Percentiles rank a stretch among this genome's conserved stretches.
phyloP scores from a whole-genome alignment of 2,113 vertebrate species.

The Phylloscopus trochiloides region DNA sequence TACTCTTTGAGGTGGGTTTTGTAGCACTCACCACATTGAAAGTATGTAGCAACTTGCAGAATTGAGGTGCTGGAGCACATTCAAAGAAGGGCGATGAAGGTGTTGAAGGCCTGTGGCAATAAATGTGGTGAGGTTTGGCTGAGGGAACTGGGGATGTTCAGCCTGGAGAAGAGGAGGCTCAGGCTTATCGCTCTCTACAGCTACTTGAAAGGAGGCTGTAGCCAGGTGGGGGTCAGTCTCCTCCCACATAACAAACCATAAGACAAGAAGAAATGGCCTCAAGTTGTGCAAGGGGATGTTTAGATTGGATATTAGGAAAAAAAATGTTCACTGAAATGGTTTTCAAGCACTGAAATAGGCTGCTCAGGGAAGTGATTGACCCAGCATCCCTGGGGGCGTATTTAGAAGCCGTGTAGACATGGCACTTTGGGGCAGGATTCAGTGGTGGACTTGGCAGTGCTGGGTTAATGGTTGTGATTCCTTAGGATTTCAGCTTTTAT shows the following conservation, averaged over 20 bases:
- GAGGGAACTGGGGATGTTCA: neutral
- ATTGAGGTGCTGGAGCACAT: neutral
- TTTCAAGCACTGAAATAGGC: neutral
- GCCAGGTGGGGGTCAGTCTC: fast-evolving
- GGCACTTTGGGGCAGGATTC: neutral
- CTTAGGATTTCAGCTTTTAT: neutral
- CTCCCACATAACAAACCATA: neutral
- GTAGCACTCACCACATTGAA: neutral
- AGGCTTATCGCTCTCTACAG: fast-evolving
- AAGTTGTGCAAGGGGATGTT: neutral
- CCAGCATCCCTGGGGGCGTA: too few species aligned
- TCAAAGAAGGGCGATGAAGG: fast-evolving
- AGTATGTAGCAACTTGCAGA: fast-evolving
- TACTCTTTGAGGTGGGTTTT: neutral
- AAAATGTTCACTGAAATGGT: neutral
- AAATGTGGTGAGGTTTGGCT: neutral
- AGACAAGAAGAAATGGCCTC: neutral
- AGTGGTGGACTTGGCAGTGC: neutral
- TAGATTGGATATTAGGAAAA: neutral
- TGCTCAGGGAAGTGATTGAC: neutral
- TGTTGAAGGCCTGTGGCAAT: neutral
- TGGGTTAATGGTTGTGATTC: neutral
- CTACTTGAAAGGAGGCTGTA: neutral
- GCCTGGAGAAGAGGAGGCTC: neutral
- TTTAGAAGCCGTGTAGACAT: neutral